Evolutionary conservation across 2,797 vertebrate genomes (phyloP).

Genomic region (Lepilemur ruficaudatus): DNA sequence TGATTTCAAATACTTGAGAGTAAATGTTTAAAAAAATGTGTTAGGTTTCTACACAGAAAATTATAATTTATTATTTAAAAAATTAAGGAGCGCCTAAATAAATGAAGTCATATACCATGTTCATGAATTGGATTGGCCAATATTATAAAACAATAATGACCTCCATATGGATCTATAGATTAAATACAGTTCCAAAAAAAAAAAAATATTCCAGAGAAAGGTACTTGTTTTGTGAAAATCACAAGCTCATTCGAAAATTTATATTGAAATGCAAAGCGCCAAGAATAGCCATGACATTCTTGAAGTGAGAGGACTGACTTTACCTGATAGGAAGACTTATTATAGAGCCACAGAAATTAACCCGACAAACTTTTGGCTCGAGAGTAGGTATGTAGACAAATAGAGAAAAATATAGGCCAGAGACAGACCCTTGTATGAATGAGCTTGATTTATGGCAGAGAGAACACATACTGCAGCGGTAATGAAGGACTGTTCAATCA

Average conservation of each 20-base stretch:
- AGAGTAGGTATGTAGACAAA: background rate
- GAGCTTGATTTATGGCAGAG: background rate
- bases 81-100: background rate
- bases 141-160: background rate
- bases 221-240: background rate
- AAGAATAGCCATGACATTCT: background rate
- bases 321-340: background rate
- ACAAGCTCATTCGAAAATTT: background rate
- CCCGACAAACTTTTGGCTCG: background rate
- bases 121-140: background rate
- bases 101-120: background rate
- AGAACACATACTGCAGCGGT: background rate
- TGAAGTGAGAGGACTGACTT: background rate
- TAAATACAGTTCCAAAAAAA: background rate
- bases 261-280: background rate
- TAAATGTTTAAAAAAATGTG: background rate
- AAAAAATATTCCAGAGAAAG: background rate
- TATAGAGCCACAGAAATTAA: background rate
- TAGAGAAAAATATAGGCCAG: background rate
- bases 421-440: background rate
- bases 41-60: background rate
- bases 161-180: background rate
- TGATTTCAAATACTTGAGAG: background rate
- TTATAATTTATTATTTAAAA: background rate
- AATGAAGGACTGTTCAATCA: background rate